A percentile compares a stretch with the other conserved stretches of the same genome.
phyloP scores from a whole-genome alignment of 2,113 vertebrate genomes.

The Sialia sialis region DNA sequence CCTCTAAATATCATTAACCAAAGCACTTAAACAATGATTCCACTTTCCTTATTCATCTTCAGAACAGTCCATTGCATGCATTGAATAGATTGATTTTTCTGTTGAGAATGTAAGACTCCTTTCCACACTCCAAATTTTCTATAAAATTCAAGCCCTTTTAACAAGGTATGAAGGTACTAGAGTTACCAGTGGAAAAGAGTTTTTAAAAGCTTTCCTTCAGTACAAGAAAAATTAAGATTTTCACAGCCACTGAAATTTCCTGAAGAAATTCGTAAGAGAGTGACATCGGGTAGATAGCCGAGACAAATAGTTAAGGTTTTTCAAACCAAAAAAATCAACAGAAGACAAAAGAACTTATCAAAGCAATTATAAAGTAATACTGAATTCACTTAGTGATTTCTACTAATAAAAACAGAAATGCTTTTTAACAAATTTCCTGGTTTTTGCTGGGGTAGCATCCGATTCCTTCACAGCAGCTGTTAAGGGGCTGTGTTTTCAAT shows the following conservation, averaged over 20 bases:
- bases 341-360: neutral
- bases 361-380: neutral
- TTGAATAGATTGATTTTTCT: neutral
- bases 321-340: neutral
- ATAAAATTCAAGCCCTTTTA: neutral
- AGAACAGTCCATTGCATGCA: neutral
- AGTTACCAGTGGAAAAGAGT: neutral
- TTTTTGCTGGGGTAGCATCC: neutral
- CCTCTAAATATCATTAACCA: neutral
- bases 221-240: neutral
- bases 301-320: neutral
- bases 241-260: neutral
- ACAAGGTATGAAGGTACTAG: neutral
- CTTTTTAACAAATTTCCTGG: neutral
- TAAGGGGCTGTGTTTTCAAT: neutral
- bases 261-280: neutral
- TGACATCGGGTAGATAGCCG: neutral
- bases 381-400: neutral
- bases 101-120: neutral
- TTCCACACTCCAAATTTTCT: neutral
- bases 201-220: neutral
- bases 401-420: neutral
- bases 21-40: neutral
- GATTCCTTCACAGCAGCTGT: neutral
- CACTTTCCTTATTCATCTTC: neutral